phyloP scores from a whole-genome alignment of 1,140 invertebrate species.

The Agrilus planipennis region DNA sequence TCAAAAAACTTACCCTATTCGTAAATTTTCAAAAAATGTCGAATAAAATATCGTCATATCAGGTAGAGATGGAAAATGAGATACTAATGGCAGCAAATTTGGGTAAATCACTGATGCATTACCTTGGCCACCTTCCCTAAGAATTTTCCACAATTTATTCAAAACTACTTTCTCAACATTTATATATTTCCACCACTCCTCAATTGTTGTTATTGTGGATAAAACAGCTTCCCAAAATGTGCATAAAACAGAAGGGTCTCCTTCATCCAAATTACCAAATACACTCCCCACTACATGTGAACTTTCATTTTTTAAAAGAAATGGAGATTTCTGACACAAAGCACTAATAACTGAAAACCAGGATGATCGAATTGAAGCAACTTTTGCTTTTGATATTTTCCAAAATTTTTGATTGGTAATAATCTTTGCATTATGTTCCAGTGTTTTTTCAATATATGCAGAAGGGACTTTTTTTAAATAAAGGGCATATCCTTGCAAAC shows the following conservation, averaged over 20 bases:
- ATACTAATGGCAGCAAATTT: slow-evolving; percentile 60
- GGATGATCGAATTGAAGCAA: slow-evolving; percentile 42
- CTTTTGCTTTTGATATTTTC: slow-evolving; percentile 52
- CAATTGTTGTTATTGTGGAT: slow-evolving; percentile 42
- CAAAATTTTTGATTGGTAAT: slow-evolving; percentile 56
- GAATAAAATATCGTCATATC: slow-evolving; percentile 45
- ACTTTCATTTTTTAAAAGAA: slow-evolving; percentile 38
- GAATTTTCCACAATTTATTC: slow-evolving; percentile 53
- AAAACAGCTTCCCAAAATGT: slow-evolving; percentile 61
- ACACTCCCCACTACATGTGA: slow-evolving; percentile 45
- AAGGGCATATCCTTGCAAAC: slow-evolving; percentile 51
- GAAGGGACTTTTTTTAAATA: slow-evolving; percentile 43
- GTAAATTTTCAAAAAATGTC: slow-evolving; percentile 56
- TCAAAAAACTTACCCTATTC: slow-evolving; percentile 45
- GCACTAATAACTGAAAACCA: slow-evolving; percentile 55
- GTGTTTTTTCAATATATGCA: slow-evolving; percentile 39
- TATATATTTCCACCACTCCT: slow-evolving; percentile 56
- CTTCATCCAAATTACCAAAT: slow-evolving; percentile 58
- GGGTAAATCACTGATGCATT: slow-evolving; percentile 59
- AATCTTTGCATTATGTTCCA: slow-evolving; percentile 40
- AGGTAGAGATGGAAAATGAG: slow-evolving; percentile 49
- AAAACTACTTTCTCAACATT: slow-evolving; percentile 57
- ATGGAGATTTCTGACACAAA: slow-evolving; percentile 42
- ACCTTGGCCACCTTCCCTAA: slow-evolving; percentile 54
- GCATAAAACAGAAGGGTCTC: slow-evolving; percentile 50